phyloP scores from a whole-genome alignment of 2,888 invertebrate species.

The Pseudeuparius sepicola region DNA sequence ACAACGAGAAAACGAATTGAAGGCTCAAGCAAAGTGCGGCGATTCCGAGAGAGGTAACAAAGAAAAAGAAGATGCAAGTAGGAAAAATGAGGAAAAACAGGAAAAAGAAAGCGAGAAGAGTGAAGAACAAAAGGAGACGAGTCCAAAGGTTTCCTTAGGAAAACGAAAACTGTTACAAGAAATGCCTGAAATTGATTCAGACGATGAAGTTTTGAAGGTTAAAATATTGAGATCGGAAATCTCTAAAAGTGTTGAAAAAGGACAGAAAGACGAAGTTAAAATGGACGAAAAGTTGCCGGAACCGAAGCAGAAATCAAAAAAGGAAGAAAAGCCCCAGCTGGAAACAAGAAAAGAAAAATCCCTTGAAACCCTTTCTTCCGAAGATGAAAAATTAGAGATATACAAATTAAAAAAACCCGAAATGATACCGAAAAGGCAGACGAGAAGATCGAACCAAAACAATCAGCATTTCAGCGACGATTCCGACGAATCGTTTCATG shows the following conservation, averaged over 20 bases:
- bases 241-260: constrained; percentile 2
- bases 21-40: constrained; percentile 38
- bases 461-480: constrained; percentile 23
- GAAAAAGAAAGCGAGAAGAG: constrained; percentile 17
- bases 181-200: constrained; percentile 18
- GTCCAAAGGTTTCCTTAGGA: constrained; percentile 5
- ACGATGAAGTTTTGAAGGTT: constrained; percentile 19
- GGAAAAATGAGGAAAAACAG: constrained; percentile 21
- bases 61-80: constrained; percentile 15
- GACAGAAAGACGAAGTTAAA: constrained; percentile 6
- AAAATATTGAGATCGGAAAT: constrained; percentile 21
- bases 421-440: constrained; percentile 21
- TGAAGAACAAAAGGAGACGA: constrained; percentile 4
- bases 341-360: constrained; percentile 6
- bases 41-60: too few species aligned
- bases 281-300: too few species aligned
- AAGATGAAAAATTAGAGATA: too few species aligned
- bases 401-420: too few species aligned
- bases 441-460: constrained; percentile 22
- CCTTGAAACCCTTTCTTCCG: not conserved
- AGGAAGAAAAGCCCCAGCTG: constrained; percentile 15
- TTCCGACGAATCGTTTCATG: constrained; percentile 29
- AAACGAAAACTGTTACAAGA: constrained; percentile 16
- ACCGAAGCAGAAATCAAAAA: constrained; percentile 11
- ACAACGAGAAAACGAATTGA: constrained; percentile 49